Percentiles rank a stretch among this genome's conserved stretches.
phyloP scores from a whole-genome alignment of 2,797 vertebrate species.

The Poliocrania exsul region DNA sequence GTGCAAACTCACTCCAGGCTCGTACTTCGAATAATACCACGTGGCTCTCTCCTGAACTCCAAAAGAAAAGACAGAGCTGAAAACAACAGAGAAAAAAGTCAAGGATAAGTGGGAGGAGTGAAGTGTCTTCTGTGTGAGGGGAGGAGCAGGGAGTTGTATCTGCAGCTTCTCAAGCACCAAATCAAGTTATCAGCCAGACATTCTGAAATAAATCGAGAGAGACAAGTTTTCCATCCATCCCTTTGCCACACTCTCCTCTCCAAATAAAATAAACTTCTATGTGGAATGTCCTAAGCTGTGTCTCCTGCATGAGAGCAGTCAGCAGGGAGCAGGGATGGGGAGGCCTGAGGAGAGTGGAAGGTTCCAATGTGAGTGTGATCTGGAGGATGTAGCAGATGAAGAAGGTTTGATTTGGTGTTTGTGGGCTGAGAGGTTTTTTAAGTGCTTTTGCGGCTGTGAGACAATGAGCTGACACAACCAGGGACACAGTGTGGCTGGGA shows the following conservation, averaged over 20 bases:
- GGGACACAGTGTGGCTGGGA: background rate
- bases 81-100: background rate
- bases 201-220: background rate
- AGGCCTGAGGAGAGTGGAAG: background rate
- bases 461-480: background rate
- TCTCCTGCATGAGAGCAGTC: fast-evolving
- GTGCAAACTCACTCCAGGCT: fast-evolving
- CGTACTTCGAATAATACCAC: background rate
- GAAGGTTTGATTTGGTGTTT: background rate
- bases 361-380: background rate
- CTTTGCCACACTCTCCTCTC: background rate
- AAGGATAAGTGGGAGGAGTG: background rate
- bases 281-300: fast-evolving
- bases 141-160: background rate
- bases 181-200: background rate
- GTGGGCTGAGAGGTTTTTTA: background rate
- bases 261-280: fast-evolving
- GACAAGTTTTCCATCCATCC: background rate
- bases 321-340: background rate
- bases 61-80: background rate
- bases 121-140: background rate
- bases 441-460: background rate
- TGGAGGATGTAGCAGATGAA: background rate
- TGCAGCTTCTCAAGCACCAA: background rate
- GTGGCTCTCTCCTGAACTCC: background rate